Evolutionary conservation across 2,797 vertebrate genomes (phyloP).

Genomic region (Jordanella pulchra): DNA sequence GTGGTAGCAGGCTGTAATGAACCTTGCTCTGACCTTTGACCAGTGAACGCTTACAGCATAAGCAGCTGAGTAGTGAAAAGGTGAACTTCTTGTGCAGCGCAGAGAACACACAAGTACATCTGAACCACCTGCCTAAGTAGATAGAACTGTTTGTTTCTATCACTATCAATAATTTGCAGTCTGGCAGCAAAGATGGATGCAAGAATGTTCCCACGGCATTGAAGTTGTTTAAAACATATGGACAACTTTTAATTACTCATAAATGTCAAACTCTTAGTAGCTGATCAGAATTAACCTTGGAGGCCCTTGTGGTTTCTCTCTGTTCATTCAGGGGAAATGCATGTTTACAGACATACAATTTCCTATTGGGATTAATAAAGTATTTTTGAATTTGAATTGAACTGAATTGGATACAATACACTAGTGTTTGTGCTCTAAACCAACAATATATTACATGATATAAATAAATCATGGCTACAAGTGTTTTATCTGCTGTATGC

Average conservation of each 20-base stretch:
- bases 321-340: conserved; percentile 48
- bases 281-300: conserved; percentile 43
- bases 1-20: conserved; percentile 57
- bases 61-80: conserved; percentile 63
- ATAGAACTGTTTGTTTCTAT: neutral
- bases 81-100: conserved; percentile 49
- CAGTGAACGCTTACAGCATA: conserved; percentile 39
- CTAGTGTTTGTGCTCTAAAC: conserved; percentile 63
- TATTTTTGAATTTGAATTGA: conserved; percentile 33
- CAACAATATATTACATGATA: conserved; percentile 50
- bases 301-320: conserved; percentile 39
- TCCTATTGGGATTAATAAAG: conserved; percentile 30
- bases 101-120: conserved; percentile 2
- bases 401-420: conserved; percentile 21
- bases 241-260: conserved; percentile 23
- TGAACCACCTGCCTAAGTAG: neutral
- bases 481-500: conserved; percentile 38
- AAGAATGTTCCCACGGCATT: too few species aligned
- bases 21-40: conserved; percentile 65
- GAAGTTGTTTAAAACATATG: neutral
- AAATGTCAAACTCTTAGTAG: conserved; percentile 16
- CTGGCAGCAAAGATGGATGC: neutral
- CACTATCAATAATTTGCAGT: neutral
- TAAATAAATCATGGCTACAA: conserved; percentile 60
- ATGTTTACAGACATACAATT: conserved; percentile 51